Percentiles rank a stretch among this genome's conserved stretches.
phyloP scores from a whole-genome alignment of 2,888 invertebrate species.

The Notodonta ziczac region DNA sequence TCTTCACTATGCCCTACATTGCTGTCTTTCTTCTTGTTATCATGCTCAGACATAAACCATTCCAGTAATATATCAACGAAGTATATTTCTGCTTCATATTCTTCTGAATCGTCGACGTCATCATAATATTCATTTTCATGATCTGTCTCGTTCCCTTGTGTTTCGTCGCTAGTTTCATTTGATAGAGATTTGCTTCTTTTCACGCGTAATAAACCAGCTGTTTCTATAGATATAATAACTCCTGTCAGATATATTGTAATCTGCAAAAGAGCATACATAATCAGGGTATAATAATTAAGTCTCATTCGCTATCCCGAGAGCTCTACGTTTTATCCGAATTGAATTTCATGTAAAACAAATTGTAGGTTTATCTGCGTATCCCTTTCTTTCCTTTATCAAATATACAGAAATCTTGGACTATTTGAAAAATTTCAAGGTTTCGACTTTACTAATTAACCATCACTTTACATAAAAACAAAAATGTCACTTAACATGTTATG shows the following conservation, averaged over 20 bases:
- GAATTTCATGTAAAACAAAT: no score
- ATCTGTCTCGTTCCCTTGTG: neutral
- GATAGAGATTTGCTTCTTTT: neutral
- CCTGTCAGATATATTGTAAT: neutral
- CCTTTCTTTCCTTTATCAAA: no score
- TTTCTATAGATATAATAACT: neutral
- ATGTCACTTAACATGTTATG: no score
- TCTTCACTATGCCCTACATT: neutral
- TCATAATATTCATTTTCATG: neutral
- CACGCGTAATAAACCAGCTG: neutral
- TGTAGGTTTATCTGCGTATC: no score
- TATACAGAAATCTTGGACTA: no score
- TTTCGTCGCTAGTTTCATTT: neutral
- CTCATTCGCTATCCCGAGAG: no score
- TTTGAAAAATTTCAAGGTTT: no score
- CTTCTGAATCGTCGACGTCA: neutral
- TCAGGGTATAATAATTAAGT: no score
- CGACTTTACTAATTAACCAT: no score
- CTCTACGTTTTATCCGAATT: no score
- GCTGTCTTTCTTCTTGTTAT: neutral
- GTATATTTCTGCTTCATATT: neutral
- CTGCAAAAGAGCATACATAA: neutral
- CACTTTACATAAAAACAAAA: no score
- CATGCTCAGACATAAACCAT: neutral
- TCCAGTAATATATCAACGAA: no score